Evolutionary conservation across 2,797 vertebrate species (phyloP).

Genomic region (Champsocephalus gunnari): DNA sequence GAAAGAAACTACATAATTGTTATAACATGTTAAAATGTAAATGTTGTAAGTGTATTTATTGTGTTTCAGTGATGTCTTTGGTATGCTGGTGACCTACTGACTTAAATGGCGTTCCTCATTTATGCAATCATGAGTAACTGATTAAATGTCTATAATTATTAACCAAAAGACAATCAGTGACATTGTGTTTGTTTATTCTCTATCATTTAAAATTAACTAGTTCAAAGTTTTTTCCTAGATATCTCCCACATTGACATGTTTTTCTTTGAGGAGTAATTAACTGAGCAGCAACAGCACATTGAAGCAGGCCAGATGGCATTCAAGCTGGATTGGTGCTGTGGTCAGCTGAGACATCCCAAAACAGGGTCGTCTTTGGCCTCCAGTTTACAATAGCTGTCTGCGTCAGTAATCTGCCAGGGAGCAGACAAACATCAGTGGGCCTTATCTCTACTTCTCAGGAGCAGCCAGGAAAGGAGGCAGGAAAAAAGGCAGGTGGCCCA

Average conservation of each 20-base stretch:
- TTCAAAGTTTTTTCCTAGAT: neutral
- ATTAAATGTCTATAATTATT: slow-evolving; percentile 11
- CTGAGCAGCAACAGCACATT: slow-evolving; percentile 5
- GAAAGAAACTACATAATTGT: neutral
- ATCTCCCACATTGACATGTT: slow-evolving; percentile 6
- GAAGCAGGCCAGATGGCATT: slow-evolving; percentile 36
- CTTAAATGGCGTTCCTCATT: slow-evolving; percentile 10
- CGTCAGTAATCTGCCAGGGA: slow-evolving; percentile 79
- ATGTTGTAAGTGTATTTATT: neutral
- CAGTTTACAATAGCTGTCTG: slow-evolving; percentile 57
- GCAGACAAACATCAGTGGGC: slow-evolving; percentile 81
- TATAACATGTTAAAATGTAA: neutral
- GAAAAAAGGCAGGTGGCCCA: slow-evolving; percentile 54
- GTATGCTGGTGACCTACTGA: slow-evolving; percentile 1
- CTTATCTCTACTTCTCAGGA: slow-evolving; percentile 83
- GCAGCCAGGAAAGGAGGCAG: slow-evolving; percentile 66
- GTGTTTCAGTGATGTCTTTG: neutral
- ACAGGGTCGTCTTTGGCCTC: slow-evolving; percentile 57
- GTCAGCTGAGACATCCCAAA: slow-evolving; percentile 53
- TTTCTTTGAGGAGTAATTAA: slow-evolving; percentile 35
- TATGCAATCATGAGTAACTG: neutral
- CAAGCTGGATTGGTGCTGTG: slow-evolving; percentile 27
- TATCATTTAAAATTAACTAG: neutral
- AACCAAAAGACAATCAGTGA: neutral
- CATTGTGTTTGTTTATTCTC: slow-evolving; percentile 2